Base-by-base conservation (phyloP, 2,888 invertebrate genomes). In the Dendrolimus houi region DNA sequence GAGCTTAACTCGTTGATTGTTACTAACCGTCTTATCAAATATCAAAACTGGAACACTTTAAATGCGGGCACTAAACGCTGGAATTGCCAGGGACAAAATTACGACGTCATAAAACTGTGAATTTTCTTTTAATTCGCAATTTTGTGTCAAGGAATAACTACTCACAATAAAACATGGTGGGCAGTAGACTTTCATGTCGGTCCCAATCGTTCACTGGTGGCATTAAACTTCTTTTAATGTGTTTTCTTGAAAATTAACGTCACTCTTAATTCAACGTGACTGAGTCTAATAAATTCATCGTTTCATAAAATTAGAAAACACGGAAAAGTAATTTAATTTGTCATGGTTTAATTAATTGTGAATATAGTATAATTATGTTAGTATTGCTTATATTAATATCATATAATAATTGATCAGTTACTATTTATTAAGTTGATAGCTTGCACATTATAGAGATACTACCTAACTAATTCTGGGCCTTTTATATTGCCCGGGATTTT, bases 121-220 rank as follows among this genome's bases (percentile, higher is more conserved):
- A 77, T 79, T 77, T 75, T 77, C 76, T 75, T 79, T 82, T 80
- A 83, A 82, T 80, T 82, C 74, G 75, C 76, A 74, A 77, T 79
- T 78, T 72, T 74, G 74, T 75, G 77, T 78, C 71, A 71, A 73
- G 71, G 68, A 74, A 77, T 72, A 71, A 72, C 72, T 74, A 70
- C 70, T 72, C 70, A 75, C 74, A 75, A 79, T 83, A 81, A 83
- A 83, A 81, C 71, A 74, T 67, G 72, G 73, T 60, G 65, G 72
- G 67, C 70, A 68, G 71, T 69, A 68, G 71, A 71, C 68, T 71
- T 74, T 75, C 67, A 71, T 73, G 76, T 69, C 69, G 68, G 68
- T 64, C 67, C 69, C 71, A 73, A 77, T 79, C 75, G 72, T 75
- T 77, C 72, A 68, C 66, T 61, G 64, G 67, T 63, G 67, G 72